Base-by-base conservation (phyloP, 2,888 invertebrate species). In the Lepidocyrtinus sp. region DNA sequence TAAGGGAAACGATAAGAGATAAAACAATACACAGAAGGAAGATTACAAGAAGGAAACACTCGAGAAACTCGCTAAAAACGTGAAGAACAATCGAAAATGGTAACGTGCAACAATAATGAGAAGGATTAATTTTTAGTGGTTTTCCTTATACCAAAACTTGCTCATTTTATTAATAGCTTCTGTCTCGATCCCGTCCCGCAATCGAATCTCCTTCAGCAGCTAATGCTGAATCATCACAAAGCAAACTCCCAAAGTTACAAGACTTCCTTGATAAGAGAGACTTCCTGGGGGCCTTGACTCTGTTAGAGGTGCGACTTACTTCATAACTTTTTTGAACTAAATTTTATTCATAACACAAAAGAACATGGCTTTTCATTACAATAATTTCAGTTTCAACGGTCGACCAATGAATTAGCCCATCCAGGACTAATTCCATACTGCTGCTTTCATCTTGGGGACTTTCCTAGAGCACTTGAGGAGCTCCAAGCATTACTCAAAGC, bases 391-490 rank as follows among this genome's bases (percentile, higher is more conserved):
- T 76, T 88, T 89, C 83, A 87, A 92, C 91, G 92, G 91, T 88
- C 90, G 90, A 87, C 90, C 91, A 87, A 89, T 89, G 87, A 89
- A 88, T 27, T 85, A 5, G 71, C 72, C 24, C 75, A 72, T 68
- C 85, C 75, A n/a, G 82, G 80, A 0, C 63, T 99, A 98, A 92
- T 95, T 82, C 98, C 96, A 0, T 98, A 97, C 90, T 97, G 98
- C 89, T 94, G 94, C 87, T 99, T 98, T 89, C 98, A 99, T 89
- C 91, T 97, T 81, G 98, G 97, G 1, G 97, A 99, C 88, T 98
- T 97, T 89, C 93, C 94, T 87, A 92, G 93, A 87, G 93, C 96
- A 0, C 90, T 96, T 87, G 92, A 93, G 83, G 92, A 93, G 69
- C 96, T 95, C 88, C 90, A 92, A 87, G 89, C 88, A 75, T 86